A percentile compares a stretch with the other conserved stretches of the same genome.
Conservation (phyloP, 2,888 invertebrate species). For the Clunio marinus region DNA sequence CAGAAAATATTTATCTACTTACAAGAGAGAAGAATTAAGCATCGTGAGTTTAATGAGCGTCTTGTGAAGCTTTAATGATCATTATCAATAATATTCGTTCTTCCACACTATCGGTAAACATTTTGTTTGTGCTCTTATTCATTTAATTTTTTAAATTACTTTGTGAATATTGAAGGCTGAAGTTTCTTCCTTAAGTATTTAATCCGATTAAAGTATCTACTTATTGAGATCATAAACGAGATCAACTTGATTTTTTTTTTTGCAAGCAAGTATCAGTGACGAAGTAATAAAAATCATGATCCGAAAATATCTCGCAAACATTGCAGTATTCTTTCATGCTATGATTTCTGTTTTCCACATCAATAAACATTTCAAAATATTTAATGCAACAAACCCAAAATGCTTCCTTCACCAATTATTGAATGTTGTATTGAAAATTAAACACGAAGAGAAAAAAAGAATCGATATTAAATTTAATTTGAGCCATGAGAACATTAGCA, state of each 20-base stretch:
- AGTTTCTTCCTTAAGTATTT: slow-evolving; percentile 19
- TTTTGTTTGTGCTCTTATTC: too few species aligned
- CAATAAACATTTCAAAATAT: background rate
- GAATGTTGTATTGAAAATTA: background rate
- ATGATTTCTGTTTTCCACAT: slow-evolving; percentile 26
- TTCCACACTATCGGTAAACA: too few species aligned
- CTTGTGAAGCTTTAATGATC: too few species aligned
- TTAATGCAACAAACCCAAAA: slow-evolving; percentile 24
- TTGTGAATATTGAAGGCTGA: too few species aligned
- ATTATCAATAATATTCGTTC: too few species aligned
- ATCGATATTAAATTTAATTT: slow-evolving; percentile 37
- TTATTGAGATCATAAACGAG: background rate
- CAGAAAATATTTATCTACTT: too few species aligned
- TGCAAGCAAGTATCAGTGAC: too few species aligned
- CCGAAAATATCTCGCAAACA: too few species aligned
- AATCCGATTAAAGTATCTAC: slow-evolving; percentile 25
- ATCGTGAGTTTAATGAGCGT: too few species aligned
- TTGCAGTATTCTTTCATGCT: background rate
- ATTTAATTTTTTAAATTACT: too few species aligned
- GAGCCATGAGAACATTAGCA: slow-evolving; percentile 30
- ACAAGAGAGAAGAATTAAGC: too few species aligned
- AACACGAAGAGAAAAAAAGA: background rate
- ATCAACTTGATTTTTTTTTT: background rate
- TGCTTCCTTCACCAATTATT: slow-evolving; percentile 23
- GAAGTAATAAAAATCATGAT: too few species aligned